Base-by-base conservation (phyloP, 2,113 vertebrate genomes). In the Podiceps cristatus region DNA sequence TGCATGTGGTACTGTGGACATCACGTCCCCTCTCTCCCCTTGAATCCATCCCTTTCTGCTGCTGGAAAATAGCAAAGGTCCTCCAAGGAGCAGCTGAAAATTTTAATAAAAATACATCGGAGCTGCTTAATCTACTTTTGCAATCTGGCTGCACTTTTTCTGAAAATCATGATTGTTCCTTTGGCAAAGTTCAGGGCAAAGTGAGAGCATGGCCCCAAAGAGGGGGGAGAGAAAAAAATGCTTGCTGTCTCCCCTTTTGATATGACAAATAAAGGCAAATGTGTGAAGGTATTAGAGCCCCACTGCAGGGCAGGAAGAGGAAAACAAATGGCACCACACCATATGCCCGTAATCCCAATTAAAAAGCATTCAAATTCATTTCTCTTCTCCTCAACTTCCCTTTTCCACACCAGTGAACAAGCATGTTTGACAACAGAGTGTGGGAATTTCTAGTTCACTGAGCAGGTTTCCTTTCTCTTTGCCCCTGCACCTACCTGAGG, bases 381-480 rank as follows among this genome's bases (percentile, higher is more conserved):
- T 95, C 88, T 96, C 73, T 91, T 84, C 85, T 92, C 82, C 47
- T 90, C 80, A 95, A 86, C 80, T 86, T 94, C 93, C 75, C 84
- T 95, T 97, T 96, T 96, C 90, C 95, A 91, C 86, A 45, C 75
- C 93, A 96, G 50, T 66, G 95, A 97, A 69, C 96, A 97, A 88
- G 84, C 33, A 45, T 68, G 95, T 97, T 96, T 96, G 95, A 96
- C 93, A 97, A 95, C 86, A 90, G 88, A 62, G 85, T 96, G 91
- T 96, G 90, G 88, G 93, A 96, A 97, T 96, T 96, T 97, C 91
- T 94, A 96, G 89, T 96, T 97, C 94, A 94, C 77, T 90, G 93
- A 96, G 84, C 86, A 78, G 50, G 77, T 93, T 95, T 83, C 76
- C 87, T 96, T 93, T 62, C 84, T 86, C 27, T 86, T 83, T 71